Conservation (phyloP, 2,797 vertebrate species). For the Pipistrellus kuhlii region DNA sequence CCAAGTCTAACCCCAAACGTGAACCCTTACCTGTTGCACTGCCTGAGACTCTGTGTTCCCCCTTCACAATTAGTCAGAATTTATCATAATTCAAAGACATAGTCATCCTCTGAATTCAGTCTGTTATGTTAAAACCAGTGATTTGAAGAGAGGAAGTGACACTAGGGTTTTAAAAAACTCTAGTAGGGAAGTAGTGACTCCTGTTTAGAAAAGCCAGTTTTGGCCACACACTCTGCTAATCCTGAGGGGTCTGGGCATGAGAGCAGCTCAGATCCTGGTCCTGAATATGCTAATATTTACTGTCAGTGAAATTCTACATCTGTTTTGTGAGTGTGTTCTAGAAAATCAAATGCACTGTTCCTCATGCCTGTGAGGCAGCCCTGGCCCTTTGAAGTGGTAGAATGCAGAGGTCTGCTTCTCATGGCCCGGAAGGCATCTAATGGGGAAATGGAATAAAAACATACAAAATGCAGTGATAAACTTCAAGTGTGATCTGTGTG, state of each 20-base stretch:
- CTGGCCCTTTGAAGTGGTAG: neutral
- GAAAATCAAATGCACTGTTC: neutral
- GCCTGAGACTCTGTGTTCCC: neutral
- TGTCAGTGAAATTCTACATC: neutral
- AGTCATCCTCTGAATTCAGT: neutral
- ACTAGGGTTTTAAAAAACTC: neutral
- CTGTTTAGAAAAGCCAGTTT: neutral
- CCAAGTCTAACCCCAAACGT: rapidly evolving
- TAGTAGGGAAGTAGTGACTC: neutral
- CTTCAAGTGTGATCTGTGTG: neutral
- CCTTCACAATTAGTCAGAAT: conserved; percentile 42
- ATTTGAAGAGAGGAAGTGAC: conserved; percentile 16
- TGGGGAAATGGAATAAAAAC: neutral
- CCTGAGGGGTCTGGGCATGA: neutral
- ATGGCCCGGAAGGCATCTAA: neutral
- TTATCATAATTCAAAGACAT: neutral
- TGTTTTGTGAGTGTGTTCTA: neutral
- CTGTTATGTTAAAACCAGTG: neutral
- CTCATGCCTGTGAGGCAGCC: neutral
- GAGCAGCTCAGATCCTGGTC: neutral
- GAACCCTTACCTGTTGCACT: neutral
- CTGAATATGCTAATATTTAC: neutral
- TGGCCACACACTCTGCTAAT: neutral
- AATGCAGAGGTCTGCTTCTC: neutral
- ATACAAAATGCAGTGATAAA: neutral